A percentile compares a stretch with the other conserved stretches of the same genome.
phyloP scores from a whole-genome alignment of 2,797 vertebrate genomes.

The Clarias platycephalus region DNA sequence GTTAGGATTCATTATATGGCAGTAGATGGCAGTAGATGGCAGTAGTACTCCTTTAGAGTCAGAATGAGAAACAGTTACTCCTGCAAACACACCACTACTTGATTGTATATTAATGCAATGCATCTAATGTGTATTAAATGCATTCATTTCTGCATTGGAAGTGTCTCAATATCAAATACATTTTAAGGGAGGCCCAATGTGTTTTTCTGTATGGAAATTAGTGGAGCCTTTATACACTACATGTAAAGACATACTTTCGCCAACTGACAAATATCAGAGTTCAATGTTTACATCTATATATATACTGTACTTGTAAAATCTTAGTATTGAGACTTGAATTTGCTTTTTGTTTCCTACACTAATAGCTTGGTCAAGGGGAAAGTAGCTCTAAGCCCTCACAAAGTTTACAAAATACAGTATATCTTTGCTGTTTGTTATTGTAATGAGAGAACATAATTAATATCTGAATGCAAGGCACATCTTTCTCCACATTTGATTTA shows the following conservation, averaged over 20 bases:
- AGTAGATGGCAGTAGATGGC: slow-evolving; percentile 15
- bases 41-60: neutral
- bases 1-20: neutral
- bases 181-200: neutral
- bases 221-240: neutral
- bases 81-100: neutral
- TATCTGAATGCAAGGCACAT: neutral
- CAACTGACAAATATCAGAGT: too few relatives aligned
- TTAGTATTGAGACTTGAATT: neutral
- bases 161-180: neutral
- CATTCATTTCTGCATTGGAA: neutral
- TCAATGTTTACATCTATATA: neutral
- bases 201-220: neutral
- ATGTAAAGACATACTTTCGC: neutral
- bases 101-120: neutral
- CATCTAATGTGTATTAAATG: neutral
- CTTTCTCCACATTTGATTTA: neutral
- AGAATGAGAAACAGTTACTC: neutral
- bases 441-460: neutral
- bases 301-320: neutral
- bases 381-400: neutral
- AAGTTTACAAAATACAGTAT: neutral
- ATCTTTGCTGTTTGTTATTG: neutral
- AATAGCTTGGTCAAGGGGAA: neutral
- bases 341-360: neutral